These are phyloP conservation scores for Grapholita molesta DNA, from an alignment of 1,140 invertebrate genomes.

Conservation along the genomic window DNA sequence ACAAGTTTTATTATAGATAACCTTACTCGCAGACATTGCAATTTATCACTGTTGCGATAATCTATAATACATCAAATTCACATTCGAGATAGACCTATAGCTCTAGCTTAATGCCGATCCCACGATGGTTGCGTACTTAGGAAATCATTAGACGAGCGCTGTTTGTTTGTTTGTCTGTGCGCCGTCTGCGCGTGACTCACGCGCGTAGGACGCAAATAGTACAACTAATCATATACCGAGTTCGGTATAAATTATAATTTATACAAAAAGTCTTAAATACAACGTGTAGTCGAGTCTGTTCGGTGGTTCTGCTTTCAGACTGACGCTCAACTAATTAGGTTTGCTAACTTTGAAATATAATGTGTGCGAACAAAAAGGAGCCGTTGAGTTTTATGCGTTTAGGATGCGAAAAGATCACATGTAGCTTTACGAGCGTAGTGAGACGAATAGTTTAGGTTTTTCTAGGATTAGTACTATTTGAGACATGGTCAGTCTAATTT, in stretches of 20 bases:
- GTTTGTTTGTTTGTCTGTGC: conserved; percentile 49
- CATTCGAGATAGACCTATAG: background rate
- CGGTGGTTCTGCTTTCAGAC: too few species aligned
- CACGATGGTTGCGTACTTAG: conserved; percentile 18
- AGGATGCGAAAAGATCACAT: too few species aligned
- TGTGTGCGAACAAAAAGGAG: too few species aligned
- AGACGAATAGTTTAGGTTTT: too few species aligned
- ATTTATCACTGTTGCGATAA: background rate
- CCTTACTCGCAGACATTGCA: background rate
- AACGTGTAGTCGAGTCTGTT: too few species aligned
- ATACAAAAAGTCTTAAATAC: conserved; percentile 8
- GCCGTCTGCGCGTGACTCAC: conserved; percentile 55
- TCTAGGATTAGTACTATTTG: too few species aligned
- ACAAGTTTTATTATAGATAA: too few species aligned
- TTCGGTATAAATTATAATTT: conserved; percentile 31
- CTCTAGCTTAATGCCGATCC: background rate
- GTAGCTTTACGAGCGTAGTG: too few species aligned
- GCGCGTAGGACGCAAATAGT: conserved; percentile 43
- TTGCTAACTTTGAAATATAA: too few species aligned
- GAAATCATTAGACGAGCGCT: conserved; percentile 21
- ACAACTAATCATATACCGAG: conserved; percentile 27
- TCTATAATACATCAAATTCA: background rate
- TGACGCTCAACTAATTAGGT: too few species aligned
- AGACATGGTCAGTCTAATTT: too few species aligned
- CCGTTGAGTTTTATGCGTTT: too few species aligned